Conservation (phyloP, 2,888 invertebrate genomes). For the Lycia hirtaria region DNA sequence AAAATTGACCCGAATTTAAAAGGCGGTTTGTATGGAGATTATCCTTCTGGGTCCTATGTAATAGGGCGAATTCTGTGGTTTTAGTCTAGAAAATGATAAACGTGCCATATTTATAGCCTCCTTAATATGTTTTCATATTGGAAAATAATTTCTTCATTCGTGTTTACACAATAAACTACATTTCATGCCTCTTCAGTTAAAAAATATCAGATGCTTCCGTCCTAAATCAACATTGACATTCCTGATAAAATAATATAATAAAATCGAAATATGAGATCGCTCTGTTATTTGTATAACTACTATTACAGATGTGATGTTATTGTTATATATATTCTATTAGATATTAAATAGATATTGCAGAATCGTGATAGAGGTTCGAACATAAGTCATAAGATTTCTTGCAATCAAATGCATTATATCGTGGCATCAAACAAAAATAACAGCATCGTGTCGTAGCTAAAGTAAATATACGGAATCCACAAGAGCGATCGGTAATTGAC, state of each 20-base stretch:
- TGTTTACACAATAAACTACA: neutral
- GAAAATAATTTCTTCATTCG: neutral
- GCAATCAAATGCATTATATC: neutral
- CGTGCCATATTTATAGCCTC: no score
- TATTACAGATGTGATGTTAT: neutral
- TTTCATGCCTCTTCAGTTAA: neutral
- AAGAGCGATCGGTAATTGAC: conserved; percentile 39
- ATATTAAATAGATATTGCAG: no score
- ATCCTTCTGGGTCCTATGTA: no score
- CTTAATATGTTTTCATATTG: neutral
- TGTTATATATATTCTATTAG: no score
- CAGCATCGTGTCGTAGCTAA: neutral
- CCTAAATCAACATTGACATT: conserved; percentile 7
- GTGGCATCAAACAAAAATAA: neutral
- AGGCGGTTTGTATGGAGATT: no score
- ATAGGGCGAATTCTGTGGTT: no score
- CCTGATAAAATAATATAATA: neutral
- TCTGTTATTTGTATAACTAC: neutral
- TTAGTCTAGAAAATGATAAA: neutral
- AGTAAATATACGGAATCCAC: conserved; percentile 18
- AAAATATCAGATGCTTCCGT: neutral
- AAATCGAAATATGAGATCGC: neutral
- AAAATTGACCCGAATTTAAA: no score
- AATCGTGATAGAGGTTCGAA: no score
- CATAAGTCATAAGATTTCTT: neutral